A percentile compares a stretch with the other conserved stretches of the same genome.
phyloP scores from a whole-genome alignment of 1,140 invertebrate species.

The Pachyrhynchus sulphureomaculatus region DNA sequence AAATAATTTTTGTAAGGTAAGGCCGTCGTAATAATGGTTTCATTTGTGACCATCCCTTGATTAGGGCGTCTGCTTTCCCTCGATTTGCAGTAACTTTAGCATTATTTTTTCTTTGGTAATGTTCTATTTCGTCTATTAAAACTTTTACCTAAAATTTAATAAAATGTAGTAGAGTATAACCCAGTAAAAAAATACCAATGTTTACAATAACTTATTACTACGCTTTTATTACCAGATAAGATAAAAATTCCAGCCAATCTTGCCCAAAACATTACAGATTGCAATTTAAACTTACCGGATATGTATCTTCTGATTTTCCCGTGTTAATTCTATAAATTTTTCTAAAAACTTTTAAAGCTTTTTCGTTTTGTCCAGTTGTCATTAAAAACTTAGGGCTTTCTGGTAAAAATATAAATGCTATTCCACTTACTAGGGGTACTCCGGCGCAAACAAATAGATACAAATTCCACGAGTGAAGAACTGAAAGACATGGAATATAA shows the following conservation, averaged over 20 bases:
- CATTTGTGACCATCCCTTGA: constrained; percentile 27
- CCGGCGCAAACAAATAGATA: constrained; percentile 68
- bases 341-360: constrained; percentile 63
- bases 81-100: constrained; percentile 19
- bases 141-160: constrained; percentile 33
- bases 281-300: constrained; percentile 56
- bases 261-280: not conserved
- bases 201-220: too few relatives aligned
- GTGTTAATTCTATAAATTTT: constrained; percentile 65
- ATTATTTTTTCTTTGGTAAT: constrained; percentile 6
- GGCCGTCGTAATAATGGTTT: constrained; percentile 27
- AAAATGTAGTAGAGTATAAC: not conserved
- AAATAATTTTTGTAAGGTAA: constrained; percentile 25
- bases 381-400: constrained; percentile 84
- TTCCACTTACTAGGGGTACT: constrained; percentile 65
- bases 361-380: constrained; percentile 66
- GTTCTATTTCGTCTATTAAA: constrained; percentile 28
- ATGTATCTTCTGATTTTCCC: constrained; percentile 58
- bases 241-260: too few relatives aligned
- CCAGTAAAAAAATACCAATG: too few relatives aligned
- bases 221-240: too few relatives aligned
- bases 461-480: constrained; percentile 70
- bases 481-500: constrained; percentile 41
- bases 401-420: constrained; percentile 60
- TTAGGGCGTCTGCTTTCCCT: constrained; percentile 16